Evolutionary conservation across 2,888 invertebrate species (phyloP).

Genomic region (Tubulanus polymorphus): DNA sequence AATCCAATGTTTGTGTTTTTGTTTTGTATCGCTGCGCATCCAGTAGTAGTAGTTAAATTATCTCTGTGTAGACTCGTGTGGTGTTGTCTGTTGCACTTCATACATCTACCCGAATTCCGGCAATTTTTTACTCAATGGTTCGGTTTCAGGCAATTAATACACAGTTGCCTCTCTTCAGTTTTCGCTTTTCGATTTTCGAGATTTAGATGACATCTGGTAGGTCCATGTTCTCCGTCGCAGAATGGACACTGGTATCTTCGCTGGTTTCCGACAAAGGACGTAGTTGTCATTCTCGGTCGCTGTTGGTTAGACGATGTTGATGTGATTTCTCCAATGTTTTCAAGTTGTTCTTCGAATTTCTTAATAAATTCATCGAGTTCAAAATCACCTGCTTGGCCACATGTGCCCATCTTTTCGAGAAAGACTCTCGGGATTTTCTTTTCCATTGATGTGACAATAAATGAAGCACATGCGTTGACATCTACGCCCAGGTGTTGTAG

Average conservation of each 20-base stretch:
- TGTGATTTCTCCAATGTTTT: background rate
- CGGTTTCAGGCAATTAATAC: background rate
- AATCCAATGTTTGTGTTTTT: too few relatives aligned
- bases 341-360: background rate
- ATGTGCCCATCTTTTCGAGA: background rate
- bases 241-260: too few relatives aligned
- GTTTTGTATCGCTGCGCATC: too few relatives aligned
- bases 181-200: background rate
- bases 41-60: too few relatives aligned
- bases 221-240: background rate
- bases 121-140: background rate
- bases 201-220: background rate
- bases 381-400: background rate
- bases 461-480: background rate
- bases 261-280: too few relatives aligned
- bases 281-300: too few relatives aligned
- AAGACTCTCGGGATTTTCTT: background rate
- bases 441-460: background rate
- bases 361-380: background rate
- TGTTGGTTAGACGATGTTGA: too few relatives aligned
- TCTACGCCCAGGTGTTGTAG: background rate
- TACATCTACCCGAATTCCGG: background rate
- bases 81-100: background rate
- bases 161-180: background rate
- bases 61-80: background rate